phyloP scores from a whole-genome alignment of 2,113 vertebrate genomes.

The Oryzias celebensis region DNA sequence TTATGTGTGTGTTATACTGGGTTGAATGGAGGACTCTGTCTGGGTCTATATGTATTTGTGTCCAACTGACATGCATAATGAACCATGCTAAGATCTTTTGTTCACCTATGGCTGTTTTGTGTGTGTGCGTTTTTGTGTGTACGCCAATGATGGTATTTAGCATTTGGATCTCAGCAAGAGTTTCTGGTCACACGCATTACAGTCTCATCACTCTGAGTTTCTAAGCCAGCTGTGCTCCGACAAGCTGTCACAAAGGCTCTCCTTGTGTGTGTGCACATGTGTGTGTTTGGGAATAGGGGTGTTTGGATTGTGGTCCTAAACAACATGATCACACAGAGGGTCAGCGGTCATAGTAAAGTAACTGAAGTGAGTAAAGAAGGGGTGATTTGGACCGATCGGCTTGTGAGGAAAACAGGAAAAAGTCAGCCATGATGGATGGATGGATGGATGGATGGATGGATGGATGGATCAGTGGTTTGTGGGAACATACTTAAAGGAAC shows the following conservation, averaged over 20 bases:
- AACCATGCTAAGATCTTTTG: conserved; percentile 19
- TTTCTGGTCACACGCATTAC: conserved; percentile 68
- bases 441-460: conserved; percentile 8
- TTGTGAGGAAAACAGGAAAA: conserved; percentile 15
- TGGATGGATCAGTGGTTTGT: neutral
- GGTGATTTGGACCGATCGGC: conserved; percentile 43
- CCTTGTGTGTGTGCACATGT: conserved; percentile 25
- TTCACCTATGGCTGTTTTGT: conserved; percentile 14
- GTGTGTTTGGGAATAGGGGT: conserved; percentile 9
- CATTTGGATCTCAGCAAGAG: conserved; percentile 57
- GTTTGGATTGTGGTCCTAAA: conserved; percentile 6
- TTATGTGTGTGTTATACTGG: neutral
- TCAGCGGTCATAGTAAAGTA: conserved; percentile 67
- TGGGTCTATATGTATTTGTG: conserved; percentile 18
- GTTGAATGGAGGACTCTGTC: neutral
- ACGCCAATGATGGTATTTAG: conserved; percentile 44
- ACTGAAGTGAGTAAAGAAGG: conserved; percentile 32
- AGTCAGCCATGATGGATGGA: conserved; percentile 12
- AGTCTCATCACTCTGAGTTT: conserved; percentile 66
- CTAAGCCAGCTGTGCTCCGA: conserved; percentile 66
- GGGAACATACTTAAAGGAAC: neutral
- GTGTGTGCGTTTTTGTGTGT: conserved; percentile 12
- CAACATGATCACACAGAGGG: conserved; percentile 61
- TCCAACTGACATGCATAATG: conserved; percentile 37
- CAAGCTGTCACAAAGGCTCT: conserved; percentile 63